Conservation (phyloP, 64 coral and sea anemone species). For the Montipora cactus region DNA sequence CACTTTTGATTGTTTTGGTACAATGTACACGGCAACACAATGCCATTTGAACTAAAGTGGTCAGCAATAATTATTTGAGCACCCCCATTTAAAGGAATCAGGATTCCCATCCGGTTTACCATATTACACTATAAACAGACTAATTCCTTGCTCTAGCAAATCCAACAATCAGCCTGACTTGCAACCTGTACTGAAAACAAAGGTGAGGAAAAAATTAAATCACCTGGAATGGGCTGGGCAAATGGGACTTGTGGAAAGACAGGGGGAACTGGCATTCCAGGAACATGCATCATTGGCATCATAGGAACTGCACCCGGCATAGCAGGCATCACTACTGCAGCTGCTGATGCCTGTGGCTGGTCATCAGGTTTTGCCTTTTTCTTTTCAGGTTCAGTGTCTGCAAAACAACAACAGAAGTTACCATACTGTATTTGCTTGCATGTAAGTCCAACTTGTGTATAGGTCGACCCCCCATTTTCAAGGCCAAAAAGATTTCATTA, state of each 20-base stretch:
- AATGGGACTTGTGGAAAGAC: constrained; percentile 71
- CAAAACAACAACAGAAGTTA: background rate
- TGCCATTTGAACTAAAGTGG: background rate
- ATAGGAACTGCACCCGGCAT: constrained; percentile 75
- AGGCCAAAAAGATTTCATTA: too few relatives aligned
- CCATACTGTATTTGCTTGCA: background rate
- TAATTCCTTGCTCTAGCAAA: too few relatives aligned
- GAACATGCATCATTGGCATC: constrained; percentile 69
- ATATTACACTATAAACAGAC: too few relatives aligned
- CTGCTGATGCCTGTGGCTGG: background rate
- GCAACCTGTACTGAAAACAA: background rate
- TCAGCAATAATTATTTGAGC: too few relatives aligned
- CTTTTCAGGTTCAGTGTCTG: constrained; percentile 67
- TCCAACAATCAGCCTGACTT: background rate
- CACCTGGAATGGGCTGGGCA: constrained; percentile 61
- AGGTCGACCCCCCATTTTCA: too few relatives aligned
- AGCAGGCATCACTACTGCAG: constrained; percentile 11
- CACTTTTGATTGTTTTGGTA: background rate
- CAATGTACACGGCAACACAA: background rate
- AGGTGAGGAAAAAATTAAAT: background rate
- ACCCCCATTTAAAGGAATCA: too few relatives aligned
- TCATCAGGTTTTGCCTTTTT: constrained; percentile 75
- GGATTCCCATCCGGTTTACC: too few relatives aligned
- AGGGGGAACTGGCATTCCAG: constrained; percentile 78
- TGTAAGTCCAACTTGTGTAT: too few relatives aligned